A percentile compares a stretch with the other conserved stretches of the same genome.
These are phyloP conservation scores for Danio albolineatus DNA, from an alignment of 2,797 vertebrate genomes.

Conservation along the genomic window DNA sequence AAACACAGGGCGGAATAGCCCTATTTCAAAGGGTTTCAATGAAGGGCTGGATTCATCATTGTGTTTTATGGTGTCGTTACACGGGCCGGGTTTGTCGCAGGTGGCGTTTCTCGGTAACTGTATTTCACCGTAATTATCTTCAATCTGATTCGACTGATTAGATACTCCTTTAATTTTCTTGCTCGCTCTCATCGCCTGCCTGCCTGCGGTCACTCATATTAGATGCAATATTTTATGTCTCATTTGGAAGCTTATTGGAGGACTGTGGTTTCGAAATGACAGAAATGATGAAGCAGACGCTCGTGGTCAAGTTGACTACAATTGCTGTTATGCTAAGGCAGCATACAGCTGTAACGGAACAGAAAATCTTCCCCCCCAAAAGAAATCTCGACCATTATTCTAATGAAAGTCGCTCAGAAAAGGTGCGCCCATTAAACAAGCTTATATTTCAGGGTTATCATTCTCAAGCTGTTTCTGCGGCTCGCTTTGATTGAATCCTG, in stretches of 20 bases:
- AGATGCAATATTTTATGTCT: neutral
- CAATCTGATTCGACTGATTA: slow-evolving; percentile 44
- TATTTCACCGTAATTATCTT: slow-evolving; percentile 73
- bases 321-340: neutral
- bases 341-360: slow-evolving; percentile 10
- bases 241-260: slow-evolving; percentile 25
- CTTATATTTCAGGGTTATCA: slow-evolving; percentile 39
- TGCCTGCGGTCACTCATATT: slow-evolving; percentile 21
- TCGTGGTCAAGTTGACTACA: slow-evolving; percentile 26
- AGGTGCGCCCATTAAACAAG: slow-evolving; percentile 26
- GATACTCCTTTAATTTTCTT: slow-evolving; percentile 40
- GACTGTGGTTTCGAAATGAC: slow-evolving; percentile 24
- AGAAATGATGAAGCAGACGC: slow-evolving; percentile 33
- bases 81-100: slow-evolving; percentile 70
- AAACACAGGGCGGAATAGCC: slow-evolving; percentile 51
- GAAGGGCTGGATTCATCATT: slow-evolving; percentile 58
- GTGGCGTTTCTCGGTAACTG: slow-evolving; percentile 61
- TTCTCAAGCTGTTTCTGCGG: slow-evolving; percentile 13
- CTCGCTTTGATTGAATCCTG: slow-evolving; percentile 31
- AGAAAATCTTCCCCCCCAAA: neutral
- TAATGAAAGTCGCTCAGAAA: slow-evolving; percentile 24
- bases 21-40: slow-evolving; percentile 49
- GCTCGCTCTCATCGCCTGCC: slow-evolving; percentile 13
- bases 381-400: slow-evolving; percentile 13
- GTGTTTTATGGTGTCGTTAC: slow-evolving; percentile 72